These are phyloP conservation scores for Neotoxoptera formosana DNA, from an alignment of 1,140 invertebrate genomes.

Conservation along the genomic window DNA sequence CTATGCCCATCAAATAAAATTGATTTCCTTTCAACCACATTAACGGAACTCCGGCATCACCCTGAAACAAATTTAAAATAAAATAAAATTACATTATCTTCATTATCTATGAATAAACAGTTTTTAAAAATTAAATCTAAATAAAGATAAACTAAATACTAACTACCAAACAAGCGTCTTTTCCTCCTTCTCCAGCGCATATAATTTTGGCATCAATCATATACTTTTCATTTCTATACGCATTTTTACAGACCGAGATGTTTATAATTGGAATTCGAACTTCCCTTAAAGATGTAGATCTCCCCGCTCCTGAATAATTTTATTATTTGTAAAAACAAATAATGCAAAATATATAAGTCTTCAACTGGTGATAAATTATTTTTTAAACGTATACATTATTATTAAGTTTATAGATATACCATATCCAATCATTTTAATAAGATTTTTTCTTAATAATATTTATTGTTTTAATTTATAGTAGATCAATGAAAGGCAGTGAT, in stretches of 20 bases:
- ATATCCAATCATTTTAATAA: too few relatives aligned
- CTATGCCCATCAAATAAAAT: constrained; percentile 72
- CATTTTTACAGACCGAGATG: constrained; percentile 66
- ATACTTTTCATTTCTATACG: constrained; percentile 65
- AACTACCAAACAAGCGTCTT: constrained; percentile 64
- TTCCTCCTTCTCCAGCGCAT: constrained; percentile 74
- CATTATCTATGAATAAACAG: too few relatives aligned
- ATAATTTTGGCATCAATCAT: constrained; percentile 63
- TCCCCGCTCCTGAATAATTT: too few relatives aligned
- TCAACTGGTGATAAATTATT: too few relatives aligned
- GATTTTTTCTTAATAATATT: too few relatives aligned
- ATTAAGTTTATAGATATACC: too few relatives aligned
- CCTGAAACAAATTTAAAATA: not conserved
- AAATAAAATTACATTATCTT: too few relatives aligned
- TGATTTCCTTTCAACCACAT: not conserved
- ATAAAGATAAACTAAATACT: not conserved
- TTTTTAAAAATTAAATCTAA: not conserved
- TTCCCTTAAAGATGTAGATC: not conserved
- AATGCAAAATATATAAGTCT: too few relatives aligned
- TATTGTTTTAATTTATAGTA: too few relatives aligned
- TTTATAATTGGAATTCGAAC: not conserved
- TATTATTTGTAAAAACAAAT: too few relatives aligned
- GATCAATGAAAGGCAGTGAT: too few relatives aligned
- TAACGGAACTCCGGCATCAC: constrained; percentile 42
- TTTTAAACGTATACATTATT: too few relatives aligned